Evolutionary conservation across 2,888 invertebrate genomes (phyloP), one percentile per base, ranked within the genome.

Genomic region (Coelopa pilipes): DNA sequence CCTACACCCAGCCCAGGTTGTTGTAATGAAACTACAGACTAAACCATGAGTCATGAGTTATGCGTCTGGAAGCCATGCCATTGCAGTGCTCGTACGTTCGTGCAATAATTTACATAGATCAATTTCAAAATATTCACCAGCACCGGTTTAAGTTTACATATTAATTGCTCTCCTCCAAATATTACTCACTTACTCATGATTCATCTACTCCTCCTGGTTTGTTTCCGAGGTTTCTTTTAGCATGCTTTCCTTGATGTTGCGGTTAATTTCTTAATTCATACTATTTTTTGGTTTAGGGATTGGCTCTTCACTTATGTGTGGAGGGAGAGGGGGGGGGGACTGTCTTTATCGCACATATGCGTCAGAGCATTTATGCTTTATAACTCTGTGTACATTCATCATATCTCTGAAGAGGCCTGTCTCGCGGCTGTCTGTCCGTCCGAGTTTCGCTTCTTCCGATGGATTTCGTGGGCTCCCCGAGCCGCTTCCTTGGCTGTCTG

Each of bases 141-240:
- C 19, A 65, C 46, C 46, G 65, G 65, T 47, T 34, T 65, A 46
- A 19, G 65, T 45, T 65, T 65, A 17, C 65, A 65, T 65, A 46
- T 2, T 17, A 17, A 17, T 19, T 10, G 46, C 17, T 19, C 15
- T 65, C 9, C n/a, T 19, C 3, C n/a, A 62, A 19, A 21, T 21
- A 60, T 45, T 24, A n/a, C n/a, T 2, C 46, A 46, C 63, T 67
- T 50, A 67, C 24, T 57, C 68, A n/a, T 47, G 46, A 57, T 69
- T 19, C 45, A 59, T 17, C 57, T 46, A 69, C 45, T 69, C 57
- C 57, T 21, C 19, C 17, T 65, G 21, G 4, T 7, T 21, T 12
- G 17, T 19, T 19, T 21, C 10, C 13, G 21, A 19, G 24, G 11
- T 24, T 21, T 21, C 57, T 59, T 21, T 34, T 34, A 34, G 34